Base-by-base conservation (phyloP, 2,888 invertebrate genomes). In the Caenorhabditis zanzibari region DNA sequence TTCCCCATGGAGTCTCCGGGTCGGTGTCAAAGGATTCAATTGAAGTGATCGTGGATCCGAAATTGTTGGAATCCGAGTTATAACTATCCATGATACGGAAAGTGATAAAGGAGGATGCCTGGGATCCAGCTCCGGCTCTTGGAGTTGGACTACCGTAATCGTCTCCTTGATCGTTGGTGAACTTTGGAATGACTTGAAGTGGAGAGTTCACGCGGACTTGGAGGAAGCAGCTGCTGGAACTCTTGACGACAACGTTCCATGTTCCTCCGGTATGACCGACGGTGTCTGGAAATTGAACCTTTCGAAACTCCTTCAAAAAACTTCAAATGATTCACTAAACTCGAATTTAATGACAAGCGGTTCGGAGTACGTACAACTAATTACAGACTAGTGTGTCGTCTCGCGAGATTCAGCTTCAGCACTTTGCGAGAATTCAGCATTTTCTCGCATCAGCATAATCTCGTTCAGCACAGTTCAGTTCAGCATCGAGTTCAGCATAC, bases 81-180 rank as follows among this genome's bases (percentile, higher is more conserved):
- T 76, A 76, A 41, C 73, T 85, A n/a, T 86, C 85, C 54, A 69
- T 64, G 22, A 86, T 69, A 24, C 86, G 84, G 83, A 85, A 83
- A 7, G 86, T 86, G 56, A 86, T 79, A 38, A 56, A 86, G 0
- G 86, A 79, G 4, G 64, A 28, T 0, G 49, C 0, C 1, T 3
- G 35, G 0, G 32, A 35, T 59, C 75, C 80, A 16, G 75, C 71
- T 63, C 85, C 85, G 12, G 79, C 79, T 58, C 81, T 73, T 26
- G 85, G 86, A 14, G 56, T 69, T 12, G 54, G 58, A 38, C 84
- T 84, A 14, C 64, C 82, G 47, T 71, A 87, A 47, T 87, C 87
- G 16, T 77, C 56, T 49, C 66, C 69, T 54, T 79, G 61, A 54
- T 82, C 77, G 28, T 82, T 82, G 12, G 85, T 84, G 69, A 87